phyloP scores from a whole-genome alignment of 2,797 vertebrate genomes.

The Pterois miles region DNA sequence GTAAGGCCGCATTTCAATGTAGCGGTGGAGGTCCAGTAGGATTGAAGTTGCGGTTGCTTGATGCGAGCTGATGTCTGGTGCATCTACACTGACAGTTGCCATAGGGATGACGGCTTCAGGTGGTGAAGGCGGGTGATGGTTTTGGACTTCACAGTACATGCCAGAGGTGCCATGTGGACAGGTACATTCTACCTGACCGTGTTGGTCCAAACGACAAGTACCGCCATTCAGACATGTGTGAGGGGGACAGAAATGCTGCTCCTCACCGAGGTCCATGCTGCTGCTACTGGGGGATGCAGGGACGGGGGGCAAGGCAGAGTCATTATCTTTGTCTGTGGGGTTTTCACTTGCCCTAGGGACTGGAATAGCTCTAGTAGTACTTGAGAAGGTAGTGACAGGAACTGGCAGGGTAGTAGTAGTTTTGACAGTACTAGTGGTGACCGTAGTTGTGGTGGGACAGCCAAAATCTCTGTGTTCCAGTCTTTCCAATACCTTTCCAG shows the following conservation, averaged over 20 bases:
- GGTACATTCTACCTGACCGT: slow-evolving; percentile 83
- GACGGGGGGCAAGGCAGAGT: slow-evolving; percentile 31
- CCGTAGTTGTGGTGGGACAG: slow-evolving; percentile 91
- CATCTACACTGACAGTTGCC: slow-evolving; percentile 53
- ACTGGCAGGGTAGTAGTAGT: slow-evolving; percentile 72
- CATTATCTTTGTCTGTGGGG: slow-evolving; percentile 39
- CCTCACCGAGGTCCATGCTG: slow-evolving; percentile 40
- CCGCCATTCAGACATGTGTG: slow-evolving; percentile 91
- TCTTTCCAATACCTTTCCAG: slow-evolving; percentile 88
- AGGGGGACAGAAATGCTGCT: slow-evolving; percentile 83
- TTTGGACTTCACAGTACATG: slow-evolving; percentile 84
- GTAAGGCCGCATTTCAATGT: slow-evolving; percentile 81
- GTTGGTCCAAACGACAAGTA: slow-evolving; percentile 83
- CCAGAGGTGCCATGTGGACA: slow-evolving; percentile 86
- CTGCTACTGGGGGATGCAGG: slow-evolving; percentile 57
- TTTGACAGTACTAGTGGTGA: slow-evolving; percentile 73
- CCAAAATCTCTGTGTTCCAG: slow-evolving; percentile 92
- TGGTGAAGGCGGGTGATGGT: slow-evolving; percentile 69
- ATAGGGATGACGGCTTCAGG: slow-evolving; percentile 41
- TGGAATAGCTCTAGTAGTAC: slow-evolving; percentile 71
- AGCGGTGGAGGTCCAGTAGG: slow-evolving; percentile 89
- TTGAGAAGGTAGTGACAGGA: slow-evolving; percentile 70
- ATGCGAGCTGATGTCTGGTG: slow-evolving; percentile 69
- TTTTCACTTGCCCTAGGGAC: slow-evolving; percentile 83
- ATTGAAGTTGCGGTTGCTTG: slow-evolving; percentile 80